Conservation (phyloP, 2,113 vertebrate genomes). For the Elaphurus davidianus region DNA sequence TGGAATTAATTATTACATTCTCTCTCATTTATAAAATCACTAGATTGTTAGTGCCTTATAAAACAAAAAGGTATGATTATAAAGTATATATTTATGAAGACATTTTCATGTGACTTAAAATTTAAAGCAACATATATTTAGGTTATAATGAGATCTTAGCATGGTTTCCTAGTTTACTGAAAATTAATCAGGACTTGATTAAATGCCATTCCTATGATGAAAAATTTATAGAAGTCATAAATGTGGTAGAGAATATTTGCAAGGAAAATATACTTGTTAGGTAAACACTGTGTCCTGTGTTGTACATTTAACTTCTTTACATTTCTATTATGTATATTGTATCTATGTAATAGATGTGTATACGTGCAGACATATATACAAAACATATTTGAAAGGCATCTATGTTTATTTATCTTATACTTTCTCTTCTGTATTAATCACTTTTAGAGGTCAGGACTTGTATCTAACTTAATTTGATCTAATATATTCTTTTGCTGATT, state of each 20-base stretch:
- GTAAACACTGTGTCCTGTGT: not conserved
- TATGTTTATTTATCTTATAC: not conserved
- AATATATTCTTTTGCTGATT: slow-evolving; percentile 33
- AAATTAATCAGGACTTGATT: slow-evolving; percentile 1
- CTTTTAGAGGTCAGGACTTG: not conserved
- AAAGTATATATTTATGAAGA: not conserved
- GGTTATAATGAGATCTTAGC: not conserved
- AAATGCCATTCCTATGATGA: not conserved
- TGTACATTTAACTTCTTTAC: not conserved
- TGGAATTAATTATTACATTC: not conserved
- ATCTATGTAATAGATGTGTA: not conserved
- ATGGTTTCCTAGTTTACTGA: slow-evolving; percentile 15
- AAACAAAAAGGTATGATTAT: not conserved
- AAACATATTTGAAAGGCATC: not conserved
- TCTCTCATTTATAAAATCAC: not conserved
- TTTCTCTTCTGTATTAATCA: not conserved
- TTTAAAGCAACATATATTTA: not conserved
- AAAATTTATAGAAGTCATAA: not conserved
- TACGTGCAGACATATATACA: not conserved
- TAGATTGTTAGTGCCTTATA: not conserved
- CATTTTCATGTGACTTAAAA: slow-evolving; percentile 21
- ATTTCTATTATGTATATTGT: not conserved
- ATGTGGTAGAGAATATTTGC: not conserved
- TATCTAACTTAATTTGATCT: slow-evolving; percentile 32
- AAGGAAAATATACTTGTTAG: not conserved